These are phyloP conservation scores for Lepidocolaptes lacrymiger DNA, from an alignment of 2,797 vertebrate genomes.

Conservation along the genomic window DNA sequence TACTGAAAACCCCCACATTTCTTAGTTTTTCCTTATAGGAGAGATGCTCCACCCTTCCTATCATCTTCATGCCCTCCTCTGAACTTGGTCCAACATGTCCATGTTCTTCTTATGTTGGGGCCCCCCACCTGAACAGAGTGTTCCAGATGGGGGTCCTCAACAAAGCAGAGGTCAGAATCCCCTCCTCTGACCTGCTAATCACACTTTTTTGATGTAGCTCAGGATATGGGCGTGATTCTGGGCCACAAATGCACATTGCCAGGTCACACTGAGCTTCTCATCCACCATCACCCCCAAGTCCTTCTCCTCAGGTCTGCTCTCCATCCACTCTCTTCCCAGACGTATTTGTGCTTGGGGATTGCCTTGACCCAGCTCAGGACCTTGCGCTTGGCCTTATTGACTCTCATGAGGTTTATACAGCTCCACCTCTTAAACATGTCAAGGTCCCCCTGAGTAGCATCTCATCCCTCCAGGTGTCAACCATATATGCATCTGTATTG, in stretches of 20 bases:
- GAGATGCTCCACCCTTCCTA: not conserved
- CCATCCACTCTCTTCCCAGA: not conserved
- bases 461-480: not conserved
- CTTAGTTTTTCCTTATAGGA: not conserved
- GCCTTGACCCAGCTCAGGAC: not conserved
- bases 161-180: not conserved
- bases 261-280: not conserved
- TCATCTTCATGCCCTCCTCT: not conserved
- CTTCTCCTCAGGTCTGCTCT: not conserved
- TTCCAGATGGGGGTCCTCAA: too few relatives aligned
- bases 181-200: not conserved
- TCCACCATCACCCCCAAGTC: not conserved
- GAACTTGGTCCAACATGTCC: not conserved
- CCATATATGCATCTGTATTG: not conserved
- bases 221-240: too few relatives aligned
- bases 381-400: not conserved
- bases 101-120: not conserved
- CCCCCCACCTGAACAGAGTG: too few relatives aligned
- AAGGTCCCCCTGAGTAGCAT: too few relatives aligned
- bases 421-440: not conserved
- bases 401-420: rapidly evolving
- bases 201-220: too few relatives aligned
- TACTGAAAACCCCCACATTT: not conserved
- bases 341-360: not conserved
- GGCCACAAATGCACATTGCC: not conserved